Conservation (phyloP, 2,113 vertebrate species). For the Labeo catla region DNA sequence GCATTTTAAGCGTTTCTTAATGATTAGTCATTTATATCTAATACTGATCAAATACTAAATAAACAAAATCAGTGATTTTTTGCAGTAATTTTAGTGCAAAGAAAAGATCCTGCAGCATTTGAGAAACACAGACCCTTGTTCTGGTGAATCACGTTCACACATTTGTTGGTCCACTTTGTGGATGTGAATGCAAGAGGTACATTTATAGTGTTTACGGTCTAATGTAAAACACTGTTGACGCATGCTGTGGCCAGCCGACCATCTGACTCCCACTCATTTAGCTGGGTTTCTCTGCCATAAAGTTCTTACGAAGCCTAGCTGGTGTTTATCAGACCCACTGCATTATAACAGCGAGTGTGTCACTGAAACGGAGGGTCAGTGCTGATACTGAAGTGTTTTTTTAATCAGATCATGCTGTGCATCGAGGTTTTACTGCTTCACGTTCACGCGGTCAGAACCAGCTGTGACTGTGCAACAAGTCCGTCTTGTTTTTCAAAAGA, state of each 20-base stretch:
- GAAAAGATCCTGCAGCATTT: not conserved
- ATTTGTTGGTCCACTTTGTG: not conserved
- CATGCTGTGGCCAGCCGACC: not conserved
- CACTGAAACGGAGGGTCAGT: not conserved
- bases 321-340: not conserved
- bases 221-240: slow-evolving; percentile 24
- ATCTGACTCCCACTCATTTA: not conserved
- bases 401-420: not conserved
- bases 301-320: not conserved
- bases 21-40: too few relatives aligned
- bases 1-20: too few relatives aligned
- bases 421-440: not conserved
- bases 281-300: not conserved
- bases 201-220: not conserved
- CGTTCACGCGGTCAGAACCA: slow-evolving; percentile 2
- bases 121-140: not conserved
- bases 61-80: too few relatives aligned
- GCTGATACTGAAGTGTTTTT: not conserved
- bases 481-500: not conserved
- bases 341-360: not conserved
- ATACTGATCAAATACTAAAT: too few relatives aligned
- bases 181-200: not conserved
- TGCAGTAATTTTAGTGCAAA: not conserved
- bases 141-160: not conserved
- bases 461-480: slow-evolving; percentile 8